Percentiles rank a stretch among this genome's conserved stretches.
phyloP scores from a whole-genome alignment of 1,140 invertebrate species.

The Drosophila repletoides region DNA sequence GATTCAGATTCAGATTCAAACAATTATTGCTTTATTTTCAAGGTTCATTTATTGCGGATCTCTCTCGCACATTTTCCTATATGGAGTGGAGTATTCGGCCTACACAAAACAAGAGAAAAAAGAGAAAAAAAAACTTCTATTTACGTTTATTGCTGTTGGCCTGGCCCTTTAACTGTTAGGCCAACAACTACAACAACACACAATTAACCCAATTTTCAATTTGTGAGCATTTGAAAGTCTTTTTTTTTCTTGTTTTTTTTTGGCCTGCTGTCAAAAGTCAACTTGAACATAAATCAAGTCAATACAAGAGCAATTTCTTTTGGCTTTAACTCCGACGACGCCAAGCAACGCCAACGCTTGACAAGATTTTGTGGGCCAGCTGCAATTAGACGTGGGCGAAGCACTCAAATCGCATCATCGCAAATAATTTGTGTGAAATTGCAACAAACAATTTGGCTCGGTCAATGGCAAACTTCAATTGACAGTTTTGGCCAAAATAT shows the following conservation, averaged over 20 bases:
- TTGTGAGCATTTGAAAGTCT: slow-evolving; percentile 56
- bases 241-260: no score
- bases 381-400: slow-evolving; percentile 61
- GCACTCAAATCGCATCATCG: no score
- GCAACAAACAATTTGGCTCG: slow-evolving; percentile 6
- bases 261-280: slow-evolving; percentile 50
- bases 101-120: slow-evolving; percentile 42
- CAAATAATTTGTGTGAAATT: slow-evolving; percentile 16
- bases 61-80: neutral
- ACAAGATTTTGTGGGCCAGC: slow-evolving; percentile 41
- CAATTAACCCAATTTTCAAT: slow-evolving; percentile 72
- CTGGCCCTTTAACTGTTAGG: slow-evolving; percentile 36
- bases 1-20: slow-evolving; percentile 17
- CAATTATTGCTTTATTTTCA: slow-evolving; percentile 31
- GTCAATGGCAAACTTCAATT: slow-evolving; percentile 13
- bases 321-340: slow-evolving; percentile 19
- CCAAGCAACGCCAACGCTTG: slow-evolving; percentile 37
- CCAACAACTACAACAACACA: slow-evolving; percentile 23
- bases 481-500: neutral
- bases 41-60: slow-evolving; percentile 28
- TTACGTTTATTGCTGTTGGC: slow-evolving; percentile 1
- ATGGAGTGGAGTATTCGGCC: slow-evolving; percentile 5
- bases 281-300: slow-evolving; percentile 61
- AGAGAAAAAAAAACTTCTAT: no score
- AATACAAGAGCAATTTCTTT: slow-evolving; percentile 52